Evolutionary conservation across 2,888 invertebrate species (phyloP), one percentile per base, ranked within the genome.

Genomic region (Drosophila subquinaria): DNA sequence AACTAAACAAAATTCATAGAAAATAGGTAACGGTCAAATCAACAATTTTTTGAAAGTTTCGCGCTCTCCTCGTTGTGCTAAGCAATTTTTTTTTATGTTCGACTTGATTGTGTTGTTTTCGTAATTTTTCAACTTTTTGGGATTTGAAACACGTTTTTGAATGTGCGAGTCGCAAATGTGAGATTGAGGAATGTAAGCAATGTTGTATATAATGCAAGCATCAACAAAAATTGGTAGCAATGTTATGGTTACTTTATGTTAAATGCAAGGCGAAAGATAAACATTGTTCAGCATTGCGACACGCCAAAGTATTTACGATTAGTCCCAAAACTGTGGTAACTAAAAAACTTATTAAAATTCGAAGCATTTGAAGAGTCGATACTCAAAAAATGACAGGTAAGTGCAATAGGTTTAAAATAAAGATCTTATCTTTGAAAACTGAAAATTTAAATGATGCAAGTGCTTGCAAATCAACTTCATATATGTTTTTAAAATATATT

Each of bases 231-330:
- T 43, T 45, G 51, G 50, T 27, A 23, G 66, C 67, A 67, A 77
- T 80, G 79, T 69, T 80, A 79, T 79, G 79, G 79, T 57, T 79
- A 74, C 63, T 79, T 17, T 79, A 74, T 69, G 48, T 66, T 35
- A 79, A 79, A 66, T 76, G 43, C 36, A 76, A 76, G 60, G 56
- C 76, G 23, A 43, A 33, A 56, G 63, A 76, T 69, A 73, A 66
- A 63, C 65, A 76, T 11, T 43, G 48, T 33, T 8, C 23, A 40
- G 38, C 61, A 9, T 50, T 76, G 38, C 73, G 62, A 33, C 50
- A 63, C 56, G 52, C n/a, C 13, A 59, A 73, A 48, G 15, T 52
- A 27, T 20, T 60, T 35, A 36, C 47, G 23, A 57, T 11, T 15
- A 43, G 35, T 43, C 47, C 68, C 27, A 65, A 76, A 69, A 62